Evolutionary conservation across 2,113 vertebrate genomes (phyloP).

Genomic region (Larimichthys crocea): DNA sequence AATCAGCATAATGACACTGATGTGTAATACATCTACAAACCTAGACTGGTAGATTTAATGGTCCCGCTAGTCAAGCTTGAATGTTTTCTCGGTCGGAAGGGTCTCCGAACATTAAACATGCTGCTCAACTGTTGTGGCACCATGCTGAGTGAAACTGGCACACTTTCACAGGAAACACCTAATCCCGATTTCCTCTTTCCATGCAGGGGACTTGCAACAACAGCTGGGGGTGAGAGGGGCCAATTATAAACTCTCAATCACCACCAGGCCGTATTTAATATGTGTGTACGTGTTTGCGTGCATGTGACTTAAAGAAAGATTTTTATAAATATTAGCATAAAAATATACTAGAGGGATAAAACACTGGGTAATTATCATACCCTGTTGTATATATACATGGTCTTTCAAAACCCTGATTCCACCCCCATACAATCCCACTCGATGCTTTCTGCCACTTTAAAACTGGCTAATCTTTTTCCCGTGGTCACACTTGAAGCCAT

Average conservation of each 20-base stretch:
- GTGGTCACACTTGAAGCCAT: conserved; percentile 77
- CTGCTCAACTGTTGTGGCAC: conserved; percentile 53
- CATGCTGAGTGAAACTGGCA: conserved; percentile 60
- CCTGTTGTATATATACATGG: conserved; percentile 19
- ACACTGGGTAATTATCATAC: conserved; percentile 33
- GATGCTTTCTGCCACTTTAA: conserved; percentile 70
- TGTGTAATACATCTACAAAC: conserved; percentile 25
- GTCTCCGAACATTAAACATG: conserved; percentile 42
- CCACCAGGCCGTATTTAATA: conserved; percentile 86
- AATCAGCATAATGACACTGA: conserved; percentile 31
- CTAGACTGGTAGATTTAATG: conserved; percentile 47
- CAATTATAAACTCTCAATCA: conserved; percentile 88
- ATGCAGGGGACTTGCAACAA: conserved; percentile 61
- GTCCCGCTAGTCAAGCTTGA: conserved; percentile 29
- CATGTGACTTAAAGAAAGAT: conserved; percentile 11
- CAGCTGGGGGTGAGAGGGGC: conserved; percentile 47
- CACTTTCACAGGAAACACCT: conserved; percentile 72
- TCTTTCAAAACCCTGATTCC: conserved; percentile 58
- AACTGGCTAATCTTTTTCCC: conserved; percentile 82
- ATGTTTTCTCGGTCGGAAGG: conserved; percentile 25
- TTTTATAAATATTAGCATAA: conserved; percentile 41
- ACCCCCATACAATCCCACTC: conserved; percentile 68
- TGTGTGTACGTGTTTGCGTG: conserved; percentile 13
- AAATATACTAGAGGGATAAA: conserved; percentile 41
- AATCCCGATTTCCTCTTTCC: conserved; percentile 75